Evolutionary conservation across 2,113 vertebrate genomes (phyloP).

Genomic region (Cinclus mexicanus): DNA sequence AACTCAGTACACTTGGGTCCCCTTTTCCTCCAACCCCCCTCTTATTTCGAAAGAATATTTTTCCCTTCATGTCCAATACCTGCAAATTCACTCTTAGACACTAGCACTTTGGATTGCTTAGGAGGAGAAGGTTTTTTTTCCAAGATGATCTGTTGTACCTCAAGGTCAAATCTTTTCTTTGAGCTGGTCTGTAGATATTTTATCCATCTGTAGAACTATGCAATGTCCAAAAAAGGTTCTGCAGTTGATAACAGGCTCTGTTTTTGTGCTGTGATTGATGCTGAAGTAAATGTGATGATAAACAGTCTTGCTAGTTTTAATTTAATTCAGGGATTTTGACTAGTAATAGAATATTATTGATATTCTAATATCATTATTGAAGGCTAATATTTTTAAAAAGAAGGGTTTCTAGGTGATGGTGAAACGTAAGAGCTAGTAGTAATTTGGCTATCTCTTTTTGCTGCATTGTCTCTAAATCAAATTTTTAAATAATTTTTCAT

Average conservation of each 20-base stretch:
- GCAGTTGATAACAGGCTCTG: background rate
- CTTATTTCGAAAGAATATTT: background rate
- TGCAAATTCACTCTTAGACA: background rate
- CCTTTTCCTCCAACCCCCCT: background rate
- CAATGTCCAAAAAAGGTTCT: background rate
- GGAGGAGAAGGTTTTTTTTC: conserved; percentile 45
- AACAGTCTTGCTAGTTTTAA: background rate
- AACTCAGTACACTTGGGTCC: background rate
- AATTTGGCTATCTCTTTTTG: background rate
- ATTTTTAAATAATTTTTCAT: background rate
- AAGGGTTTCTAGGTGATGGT: background rate
- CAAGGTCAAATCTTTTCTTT: conserved; percentile 49
- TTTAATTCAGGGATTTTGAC: background rate
- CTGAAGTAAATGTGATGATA: background rate
- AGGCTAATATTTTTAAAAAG: background rate
- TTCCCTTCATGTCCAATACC: background rate
- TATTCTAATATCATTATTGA: background rate
- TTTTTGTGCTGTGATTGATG: background rate
- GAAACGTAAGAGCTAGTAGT: background rate
- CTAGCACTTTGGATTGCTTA: background rate
- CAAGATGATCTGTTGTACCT: conserved; percentile 1
- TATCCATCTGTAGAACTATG: background rate
- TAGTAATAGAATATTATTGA: background rate
- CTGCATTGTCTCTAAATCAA: background rate
- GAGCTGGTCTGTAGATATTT: background rate